Conservation (phyloP, 2,113 vertebrate genomes). For the Muntiacus reevesi region DNA sequence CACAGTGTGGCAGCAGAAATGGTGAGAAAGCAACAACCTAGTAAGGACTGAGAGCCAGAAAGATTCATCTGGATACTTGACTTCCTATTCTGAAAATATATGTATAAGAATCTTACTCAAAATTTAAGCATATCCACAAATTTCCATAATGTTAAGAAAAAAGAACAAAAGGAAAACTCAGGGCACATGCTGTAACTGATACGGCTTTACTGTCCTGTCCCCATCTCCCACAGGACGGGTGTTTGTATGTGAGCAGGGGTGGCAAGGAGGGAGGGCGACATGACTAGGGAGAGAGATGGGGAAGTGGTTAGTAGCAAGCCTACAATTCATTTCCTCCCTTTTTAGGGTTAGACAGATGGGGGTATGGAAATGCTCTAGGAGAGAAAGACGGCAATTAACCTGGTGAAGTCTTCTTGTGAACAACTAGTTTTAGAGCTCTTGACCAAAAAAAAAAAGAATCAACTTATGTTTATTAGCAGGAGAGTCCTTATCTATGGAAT, state of each 20-base stretch:
- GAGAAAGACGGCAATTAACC: not conserved
- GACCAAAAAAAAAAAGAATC: not conserved
- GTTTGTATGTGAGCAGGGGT: not conserved
- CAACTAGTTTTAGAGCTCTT: not conserved
- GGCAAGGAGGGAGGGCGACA: no score
- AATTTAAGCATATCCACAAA: not conserved
- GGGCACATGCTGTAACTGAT: not conserved
- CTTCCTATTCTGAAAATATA: not conserved
- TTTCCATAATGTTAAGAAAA: not conserved
- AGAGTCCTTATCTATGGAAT: not conserved
- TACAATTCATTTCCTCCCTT: not conserved
- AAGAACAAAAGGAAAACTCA: not conserved
- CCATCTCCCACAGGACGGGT: not conserved
- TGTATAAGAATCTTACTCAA: not conserved
- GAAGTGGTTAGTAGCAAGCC: not conserved
- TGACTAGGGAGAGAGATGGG: not conserved
- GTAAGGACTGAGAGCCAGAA: not conserved
- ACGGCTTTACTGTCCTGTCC: not conserved
- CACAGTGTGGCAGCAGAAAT: not conserved
- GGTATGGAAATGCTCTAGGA: not conserved
- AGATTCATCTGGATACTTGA: not conserved
- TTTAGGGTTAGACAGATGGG: accelerated
- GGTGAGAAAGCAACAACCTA: not conserved
- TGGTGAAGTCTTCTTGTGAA: not conserved
- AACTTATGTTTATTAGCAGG: not conserved